These are phyloP conservation scores for Ceratothoa steindachneri DNA, from an alignment of 2,888 invertebrate genomes.

Conservation along the genomic window DNA sequence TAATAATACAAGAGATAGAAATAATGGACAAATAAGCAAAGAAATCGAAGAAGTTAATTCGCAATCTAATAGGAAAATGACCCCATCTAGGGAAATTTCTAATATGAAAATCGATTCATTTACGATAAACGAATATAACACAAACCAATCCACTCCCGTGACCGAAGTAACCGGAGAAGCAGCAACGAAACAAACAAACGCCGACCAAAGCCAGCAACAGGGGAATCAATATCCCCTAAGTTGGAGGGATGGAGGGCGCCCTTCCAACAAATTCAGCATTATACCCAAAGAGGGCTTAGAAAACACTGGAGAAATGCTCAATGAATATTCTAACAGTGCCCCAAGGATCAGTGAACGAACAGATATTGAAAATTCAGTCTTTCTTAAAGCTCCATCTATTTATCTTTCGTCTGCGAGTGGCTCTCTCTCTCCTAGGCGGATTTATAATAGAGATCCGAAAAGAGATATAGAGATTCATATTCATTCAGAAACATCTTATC, in stretches of 20 bases:
- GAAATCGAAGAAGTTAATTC: background rate
- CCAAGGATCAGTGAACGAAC: background rate
- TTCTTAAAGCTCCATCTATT: background rate
- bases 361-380: background rate
- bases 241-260: background rate
- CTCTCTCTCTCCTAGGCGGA: background rate
- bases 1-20: background rate
- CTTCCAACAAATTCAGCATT: slow-evolving; percentile 9
- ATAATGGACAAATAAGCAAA: background rate
- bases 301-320: background rate
- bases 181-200: background rate
- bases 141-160: background rate
- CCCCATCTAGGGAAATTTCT: background rate
- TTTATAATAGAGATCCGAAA: slow-evolving; percentile 1
- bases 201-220: background rate
- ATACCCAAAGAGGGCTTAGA: background rate
- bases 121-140: background rate
- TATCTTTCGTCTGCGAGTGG: background rate
- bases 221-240: background rate
- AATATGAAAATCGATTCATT: background rate
- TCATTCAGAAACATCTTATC: background rate
- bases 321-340: slow-evolving; percentile 10
- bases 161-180: background rate
- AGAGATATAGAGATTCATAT: background rate
- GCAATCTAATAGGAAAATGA: background rate